Conservation (phyloP, 2,888 invertebrate genomes). For the Perizoma flavofasciatum region DNA sequence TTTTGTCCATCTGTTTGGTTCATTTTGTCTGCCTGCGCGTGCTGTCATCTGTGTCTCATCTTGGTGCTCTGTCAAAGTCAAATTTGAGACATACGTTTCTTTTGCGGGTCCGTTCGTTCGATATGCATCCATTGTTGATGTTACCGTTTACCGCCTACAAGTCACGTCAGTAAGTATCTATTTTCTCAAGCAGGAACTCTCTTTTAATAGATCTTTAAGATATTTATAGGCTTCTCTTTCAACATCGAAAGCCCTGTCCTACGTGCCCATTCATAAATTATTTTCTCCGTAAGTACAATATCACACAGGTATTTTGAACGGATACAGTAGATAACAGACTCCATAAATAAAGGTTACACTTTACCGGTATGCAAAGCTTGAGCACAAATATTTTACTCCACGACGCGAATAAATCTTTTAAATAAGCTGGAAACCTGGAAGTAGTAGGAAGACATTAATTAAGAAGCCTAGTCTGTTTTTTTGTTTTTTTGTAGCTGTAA, state of each 20-base stretch:
- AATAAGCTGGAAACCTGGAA: constrained; percentile 41
- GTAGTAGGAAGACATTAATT: constrained; percentile 64
- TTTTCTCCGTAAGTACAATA: constrained; percentile 27
- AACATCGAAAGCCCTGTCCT: constrained; percentile 18
- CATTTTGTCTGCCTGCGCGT: constrained; percentile 25
- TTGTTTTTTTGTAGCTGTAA: constrained; percentile 51
- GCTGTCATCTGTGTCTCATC: constrained; percentile 30
- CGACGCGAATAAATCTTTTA: constrained; percentile 52
- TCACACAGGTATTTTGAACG: constrained; percentile 34
- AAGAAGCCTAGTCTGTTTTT: constrained; percentile 47
- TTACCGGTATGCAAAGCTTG: constrained; percentile 39
- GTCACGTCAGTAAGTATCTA: no score
- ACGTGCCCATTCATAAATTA: constrained; percentile 28
- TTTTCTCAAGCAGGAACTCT: constrained; percentile 14
- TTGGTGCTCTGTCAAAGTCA: constrained; percentile 32
- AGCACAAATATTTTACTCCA: constrained; percentile 40
- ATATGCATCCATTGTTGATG: neutral
- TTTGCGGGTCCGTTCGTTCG: neutral
- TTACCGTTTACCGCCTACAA: neutral
- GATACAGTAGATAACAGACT: constrained; percentile 25
- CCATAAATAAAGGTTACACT: constrained; percentile 39
- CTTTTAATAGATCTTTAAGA: constrained; percentile 24
- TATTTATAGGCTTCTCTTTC: constrained; percentile 23
- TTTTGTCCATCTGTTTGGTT: constrained; percentile 37
- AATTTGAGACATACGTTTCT: constrained; percentile 11